Conservation (phyloP, 2,797 vertebrate genomes). For the Anisognathus igniventris region DNA sequence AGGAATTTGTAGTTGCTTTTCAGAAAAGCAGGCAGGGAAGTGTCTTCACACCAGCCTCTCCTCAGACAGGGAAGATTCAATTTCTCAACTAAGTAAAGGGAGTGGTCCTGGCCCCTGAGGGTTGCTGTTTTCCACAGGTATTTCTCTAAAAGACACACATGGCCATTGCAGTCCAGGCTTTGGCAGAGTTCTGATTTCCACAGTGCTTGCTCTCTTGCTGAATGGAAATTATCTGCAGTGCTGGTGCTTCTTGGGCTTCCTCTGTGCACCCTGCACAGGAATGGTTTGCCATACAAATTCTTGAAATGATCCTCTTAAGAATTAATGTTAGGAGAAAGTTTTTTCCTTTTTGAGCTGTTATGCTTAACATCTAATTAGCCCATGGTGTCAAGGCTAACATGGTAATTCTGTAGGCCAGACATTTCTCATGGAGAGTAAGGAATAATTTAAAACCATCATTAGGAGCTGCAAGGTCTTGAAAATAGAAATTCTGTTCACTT, state of each 20-base stretch:
- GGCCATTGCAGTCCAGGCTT: not conserved
- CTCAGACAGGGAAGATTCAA: not conserved
- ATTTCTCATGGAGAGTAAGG: not conserved
- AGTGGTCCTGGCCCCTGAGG: not conserved
- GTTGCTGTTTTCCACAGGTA: not conserved
- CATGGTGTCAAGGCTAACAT: not conserved
- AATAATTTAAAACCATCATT: conserved; percentile 21
- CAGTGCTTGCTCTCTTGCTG: not conserved
- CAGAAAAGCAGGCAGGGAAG: not conserved
- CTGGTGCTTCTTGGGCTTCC: not conserved
- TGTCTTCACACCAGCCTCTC: not conserved
- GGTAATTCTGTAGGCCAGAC: not conserved
- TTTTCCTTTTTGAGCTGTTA: not conserved
- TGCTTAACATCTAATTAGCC: not conserved
- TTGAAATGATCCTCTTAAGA: not conserved
- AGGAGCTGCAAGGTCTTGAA: not conserved
- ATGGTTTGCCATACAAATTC: not conserved
- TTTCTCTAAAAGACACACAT: not conserved
- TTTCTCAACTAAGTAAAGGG: not conserved
- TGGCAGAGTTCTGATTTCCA: not conserved
- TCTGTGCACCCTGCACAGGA: not conserved
- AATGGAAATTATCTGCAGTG: not conserved
- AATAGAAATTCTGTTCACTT: not conserved
- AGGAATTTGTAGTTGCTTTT: not conserved
- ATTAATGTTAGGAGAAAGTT: not conserved